Conservation (phyloP, 1,140 invertebrate species). For the Nomia melanderi region DNA sequence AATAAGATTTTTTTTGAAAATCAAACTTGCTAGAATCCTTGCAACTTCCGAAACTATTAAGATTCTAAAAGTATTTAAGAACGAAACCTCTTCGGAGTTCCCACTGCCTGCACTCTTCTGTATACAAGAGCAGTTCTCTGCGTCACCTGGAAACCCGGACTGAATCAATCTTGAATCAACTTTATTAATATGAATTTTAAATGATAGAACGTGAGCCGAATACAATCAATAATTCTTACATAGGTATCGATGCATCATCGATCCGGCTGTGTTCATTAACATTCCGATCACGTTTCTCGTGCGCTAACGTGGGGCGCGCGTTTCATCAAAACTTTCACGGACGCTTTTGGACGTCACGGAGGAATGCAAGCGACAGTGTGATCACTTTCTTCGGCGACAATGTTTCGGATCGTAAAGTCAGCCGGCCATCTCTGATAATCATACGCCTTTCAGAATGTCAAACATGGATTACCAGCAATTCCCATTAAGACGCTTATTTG, state of each 20-base stretch:
- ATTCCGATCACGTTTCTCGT: constrained; percentile 35
- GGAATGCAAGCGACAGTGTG: constrained; percentile 6
- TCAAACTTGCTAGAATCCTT: no score
- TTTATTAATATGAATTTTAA: constrained; percentile 12
- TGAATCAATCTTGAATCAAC: background rate
- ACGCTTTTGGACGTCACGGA: constrained; percentile 2
- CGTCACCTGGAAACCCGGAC: background rate
- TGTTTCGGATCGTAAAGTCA: background rate
- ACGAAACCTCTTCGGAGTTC: no score
- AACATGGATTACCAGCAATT: no score
- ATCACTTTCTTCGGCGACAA: background rate
- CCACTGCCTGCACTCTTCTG: no score
- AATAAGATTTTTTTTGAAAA: no score
- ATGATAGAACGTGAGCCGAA: constrained; percentile 4
- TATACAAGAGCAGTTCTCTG: background rate
- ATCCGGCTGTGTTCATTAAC: constrained; percentile 30
- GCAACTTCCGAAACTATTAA: no score
- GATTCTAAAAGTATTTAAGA: no score
- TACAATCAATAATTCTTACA: background rate
- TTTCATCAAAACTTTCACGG: constrained; percentile 52
- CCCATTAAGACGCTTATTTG: no score
- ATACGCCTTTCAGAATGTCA: no score
- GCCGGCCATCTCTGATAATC: no score
- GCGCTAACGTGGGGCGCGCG: background rate
- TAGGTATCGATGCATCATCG: constrained; percentile 22